A percentile compares a stretch with the other conserved stretches of the same genome.
Conservation (phyloP, 2,888 invertebrate species). For the Paralinhomoeus sp. region DNA sequence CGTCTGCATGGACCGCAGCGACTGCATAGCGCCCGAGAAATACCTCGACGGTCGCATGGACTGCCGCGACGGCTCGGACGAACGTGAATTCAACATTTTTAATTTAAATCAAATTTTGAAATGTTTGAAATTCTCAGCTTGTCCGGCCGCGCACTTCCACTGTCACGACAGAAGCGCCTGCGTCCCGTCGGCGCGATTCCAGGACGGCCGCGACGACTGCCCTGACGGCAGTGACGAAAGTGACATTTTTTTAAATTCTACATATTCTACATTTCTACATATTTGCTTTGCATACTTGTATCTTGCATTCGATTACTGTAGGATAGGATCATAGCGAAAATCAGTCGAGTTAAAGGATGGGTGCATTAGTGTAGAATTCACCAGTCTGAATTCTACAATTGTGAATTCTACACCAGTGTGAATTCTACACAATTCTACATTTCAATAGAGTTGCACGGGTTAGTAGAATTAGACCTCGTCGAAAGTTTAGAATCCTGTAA, state of each 20-base stretch:
- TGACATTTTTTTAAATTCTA: constrained; percentile 7
- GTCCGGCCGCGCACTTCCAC: constrained; percentile 15
- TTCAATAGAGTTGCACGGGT: too few species aligned
- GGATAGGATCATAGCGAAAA: too few species aligned
- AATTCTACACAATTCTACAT: not conserved
- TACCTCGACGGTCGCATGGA: constrained; percentile 13
- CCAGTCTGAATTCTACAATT: too few species aligned
- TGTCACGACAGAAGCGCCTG: constrained; percentile 16
- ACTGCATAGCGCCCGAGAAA: constrained; percentile 13
- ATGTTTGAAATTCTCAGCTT: too few species aligned
- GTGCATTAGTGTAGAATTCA: too few species aligned
- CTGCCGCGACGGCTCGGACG: constrained; percentile 7
- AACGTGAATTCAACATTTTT: too few species aligned
- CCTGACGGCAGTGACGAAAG: constrained; percentile 27
- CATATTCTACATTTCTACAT: not conserved
- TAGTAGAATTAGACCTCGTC: too few species aligned
- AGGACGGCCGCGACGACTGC: constrained; percentile 22
- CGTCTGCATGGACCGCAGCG: constrained; percentile 15
- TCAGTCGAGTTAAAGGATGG: too few species aligned
- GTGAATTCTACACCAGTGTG: too few species aligned
- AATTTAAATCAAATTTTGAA: too few species aligned
- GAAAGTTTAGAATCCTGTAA: too few species aligned
- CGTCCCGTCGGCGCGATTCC: constrained; percentile 12
- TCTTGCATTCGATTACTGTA: too few species aligned
- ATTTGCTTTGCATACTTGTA: not conserved